Evolutionary conservation across 1,140 invertebrate genomes (phyloP).

Genomic region (Augochlora pura): DNA sequence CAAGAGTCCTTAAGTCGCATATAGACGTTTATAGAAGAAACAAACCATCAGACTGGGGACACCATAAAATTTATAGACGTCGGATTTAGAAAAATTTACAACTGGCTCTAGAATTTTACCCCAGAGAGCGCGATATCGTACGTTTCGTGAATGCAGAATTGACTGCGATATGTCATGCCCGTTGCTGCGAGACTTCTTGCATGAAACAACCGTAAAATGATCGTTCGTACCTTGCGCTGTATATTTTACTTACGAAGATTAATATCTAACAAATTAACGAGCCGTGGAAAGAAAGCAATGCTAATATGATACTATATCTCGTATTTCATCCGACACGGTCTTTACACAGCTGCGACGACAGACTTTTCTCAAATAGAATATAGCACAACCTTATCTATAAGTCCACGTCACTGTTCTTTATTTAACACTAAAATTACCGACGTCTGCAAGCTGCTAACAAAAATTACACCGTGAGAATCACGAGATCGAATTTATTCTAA

Average conservation of each 20-base stretch:
- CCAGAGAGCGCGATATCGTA: not conserved
- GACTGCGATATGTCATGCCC: not conserved
- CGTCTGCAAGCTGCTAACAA: too few relatives aligned
- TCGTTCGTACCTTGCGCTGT: not conserved
- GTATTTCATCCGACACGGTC: too few relatives aligned
- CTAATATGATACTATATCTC: too few relatives aligned
- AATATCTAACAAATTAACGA: not conserved
- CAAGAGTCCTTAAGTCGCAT: too few relatives aligned
- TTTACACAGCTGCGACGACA: too few relatives aligned
- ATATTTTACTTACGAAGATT: not conserved
- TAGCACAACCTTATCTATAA: too few relatives aligned
- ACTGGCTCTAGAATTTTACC: not conserved
- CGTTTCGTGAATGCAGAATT: not conserved
- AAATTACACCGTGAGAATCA: too few relatives aligned
- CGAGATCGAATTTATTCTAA: too few relatives aligned
- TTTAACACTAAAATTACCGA: too few relatives aligned
- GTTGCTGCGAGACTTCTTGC: not conserved
- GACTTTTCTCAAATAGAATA: too few relatives aligned
- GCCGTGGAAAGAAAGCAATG: too few relatives aligned
- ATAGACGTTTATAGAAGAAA: not conserved
- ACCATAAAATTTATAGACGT: not conserved
- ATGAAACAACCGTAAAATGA: not conserved
- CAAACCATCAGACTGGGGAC: not conserved
- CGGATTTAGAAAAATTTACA: not conserved
- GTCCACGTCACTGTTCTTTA: too few relatives aligned